Conservation (phyloP, 2,888 invertebrate genomes). For the Pseudoips prasinana region DNA sequence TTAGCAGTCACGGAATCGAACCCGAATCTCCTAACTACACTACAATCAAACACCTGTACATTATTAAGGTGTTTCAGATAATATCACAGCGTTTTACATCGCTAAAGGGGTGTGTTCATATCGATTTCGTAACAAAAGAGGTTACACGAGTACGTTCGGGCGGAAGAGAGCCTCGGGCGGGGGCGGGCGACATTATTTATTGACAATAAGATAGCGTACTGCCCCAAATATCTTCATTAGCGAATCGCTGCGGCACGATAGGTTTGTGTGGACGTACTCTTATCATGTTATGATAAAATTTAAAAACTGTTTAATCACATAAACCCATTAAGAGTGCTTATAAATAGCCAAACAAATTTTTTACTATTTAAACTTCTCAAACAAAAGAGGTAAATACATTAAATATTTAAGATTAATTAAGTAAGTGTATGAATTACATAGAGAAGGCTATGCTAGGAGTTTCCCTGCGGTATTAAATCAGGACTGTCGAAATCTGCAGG, state of each 20-base stretch:
- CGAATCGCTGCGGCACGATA: conserved; percentile 42
- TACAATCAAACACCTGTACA: conserved; percentile 34
- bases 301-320: too few species aligned
- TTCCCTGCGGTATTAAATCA: too few species aligned
- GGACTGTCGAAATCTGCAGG: too few species aligned
- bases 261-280: conserved; percentile 36
- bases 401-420: too few species aligned
- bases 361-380: too few species aligned
- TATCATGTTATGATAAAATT: too few species aligned
- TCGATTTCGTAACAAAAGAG: conserved; percentile 58
- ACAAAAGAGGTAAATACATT: too few species aligned
- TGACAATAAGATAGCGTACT: conserved; percentile 55
- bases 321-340: too few species aligned
- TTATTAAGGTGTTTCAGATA: conserved; percentile 35
- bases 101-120: conserved; percentile 44
- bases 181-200: conserved; percentile 55
- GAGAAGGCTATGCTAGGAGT: too few species aligned
- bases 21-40: conserved; percentile 5
- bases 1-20: background rate
- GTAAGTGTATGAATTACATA: too few species aligned
- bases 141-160: conserved; percentile 25
- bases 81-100: conserved; percentile 30
- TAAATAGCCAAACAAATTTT: too few species aligned
- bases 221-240: conserved; percentile 70
- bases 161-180: conserved; percentile 42